Evolutionary conservation across 2,888 invertebrate species (phyloP).

Genomic region (Drosophila multiciliata): DNA sequence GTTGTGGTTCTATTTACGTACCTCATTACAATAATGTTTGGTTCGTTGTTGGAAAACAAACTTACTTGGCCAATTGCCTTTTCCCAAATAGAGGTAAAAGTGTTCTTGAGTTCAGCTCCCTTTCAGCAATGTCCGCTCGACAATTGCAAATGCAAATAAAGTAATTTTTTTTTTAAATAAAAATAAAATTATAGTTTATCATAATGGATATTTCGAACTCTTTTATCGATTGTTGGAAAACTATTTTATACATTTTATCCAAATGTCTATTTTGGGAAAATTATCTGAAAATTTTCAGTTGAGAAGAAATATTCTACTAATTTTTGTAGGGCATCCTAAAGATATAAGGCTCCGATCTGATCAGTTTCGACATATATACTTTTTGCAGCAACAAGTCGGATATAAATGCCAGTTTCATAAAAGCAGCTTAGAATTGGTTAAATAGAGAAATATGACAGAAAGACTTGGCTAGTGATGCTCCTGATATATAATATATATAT

Average conservation of each 20-base stretch:
- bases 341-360: neutral
- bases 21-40: neutral
- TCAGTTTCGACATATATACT: neutral
- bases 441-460: neutral
- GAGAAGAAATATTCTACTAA: neutral
- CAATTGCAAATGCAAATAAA: neutral
- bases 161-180: neutral
- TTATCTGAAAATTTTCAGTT: neutral
- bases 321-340: too few relatives aligned
- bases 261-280: neutral
- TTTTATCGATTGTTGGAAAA: neutral
- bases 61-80: neutral
- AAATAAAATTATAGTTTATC: neutral
- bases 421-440: neutral
- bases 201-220: neutral
- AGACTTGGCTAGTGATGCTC: neutral
- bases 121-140: neutral
- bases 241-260: neutral
- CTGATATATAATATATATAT: neutral
- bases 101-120: neutral
- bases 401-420: neutral
- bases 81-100: neutral
- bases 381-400: neutral
- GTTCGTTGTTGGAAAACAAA: neutral
- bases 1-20: neutral